Base-by-base conservation (phyloP, 1,140 invertebrate genomes). In the Orius insidiosus region DNA sequence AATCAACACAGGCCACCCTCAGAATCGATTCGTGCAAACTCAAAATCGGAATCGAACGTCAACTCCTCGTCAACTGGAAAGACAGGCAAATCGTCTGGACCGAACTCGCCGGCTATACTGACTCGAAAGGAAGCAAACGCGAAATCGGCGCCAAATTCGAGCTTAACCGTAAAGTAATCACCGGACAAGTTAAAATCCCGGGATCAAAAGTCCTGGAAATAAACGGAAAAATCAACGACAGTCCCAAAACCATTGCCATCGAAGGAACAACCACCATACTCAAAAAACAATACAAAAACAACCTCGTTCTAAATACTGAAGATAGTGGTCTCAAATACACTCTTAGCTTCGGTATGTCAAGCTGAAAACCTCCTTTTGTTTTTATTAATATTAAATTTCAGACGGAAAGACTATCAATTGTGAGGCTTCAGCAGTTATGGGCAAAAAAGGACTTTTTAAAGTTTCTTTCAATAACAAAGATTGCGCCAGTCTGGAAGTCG, bases 401-500 rank as follows among this genome's bases (percentile, higher is more conserved):
- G 51, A 16, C 13, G 52, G 46, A n/a, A 54, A 54, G 35, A 45
- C 41, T 10, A 33, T 49, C 7, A 15, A 31, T 11, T 5, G 51
- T 9, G 39, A 49, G 10, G 44, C 41, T 4, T 74, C 73, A 49
- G 32, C 77, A 0, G 69, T 75, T 14, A 62, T 74, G 0, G 73
- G 75, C 34, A 76, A 80, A 55, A 63, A 76, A 15, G 66, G 75
- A 0, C 75, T 79, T 18, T 19, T 51, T 5, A 53, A 41, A 24
- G 41, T 39, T 1, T 18, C 14, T 10, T 49, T 49, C 11, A 46
- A 46, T 36, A 37, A 48, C n/a, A 53, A 53, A 37, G 13, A 16
- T 15, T 13, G 46, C 7, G 16, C 11, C 15, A 34, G 47, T 35
- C 37, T 52, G 0, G 34, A 52, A 42, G 49, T 55, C 4, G 44